Percentiles rank a stretch among this genome's conserved stretches.
phyloP scores from a whole-genome alignment of 1,140 invertebrate genomes.

The Ladona fulva region DNA sequence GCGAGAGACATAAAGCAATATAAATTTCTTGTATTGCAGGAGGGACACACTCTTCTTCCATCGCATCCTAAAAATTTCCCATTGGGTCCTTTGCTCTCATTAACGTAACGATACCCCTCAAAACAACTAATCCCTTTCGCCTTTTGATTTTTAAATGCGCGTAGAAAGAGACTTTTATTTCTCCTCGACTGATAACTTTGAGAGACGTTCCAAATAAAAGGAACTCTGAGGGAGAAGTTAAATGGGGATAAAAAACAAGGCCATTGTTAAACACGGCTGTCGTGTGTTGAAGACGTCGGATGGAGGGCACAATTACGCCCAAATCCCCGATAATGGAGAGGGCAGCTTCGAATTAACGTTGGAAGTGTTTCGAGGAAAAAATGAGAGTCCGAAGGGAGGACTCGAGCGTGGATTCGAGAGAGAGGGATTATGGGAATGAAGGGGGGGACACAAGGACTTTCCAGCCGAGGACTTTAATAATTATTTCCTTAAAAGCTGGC shows the following conservation, averaged over 20 bases:
- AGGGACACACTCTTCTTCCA: too few relatives aligned
- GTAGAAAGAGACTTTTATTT: not conserved
- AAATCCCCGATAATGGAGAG: conserved; percentile 8
- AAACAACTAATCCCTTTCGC: too few relatives aligned
- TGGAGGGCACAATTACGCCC: not conserved
- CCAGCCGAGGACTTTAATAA: too few relatives aligned
- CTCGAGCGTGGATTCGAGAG: not conserved
- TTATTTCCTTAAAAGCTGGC: too few relatives aligned
- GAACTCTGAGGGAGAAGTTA: not conserved
- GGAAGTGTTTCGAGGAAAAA: conserved; percentile 5
- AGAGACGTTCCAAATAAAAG: not conserved
- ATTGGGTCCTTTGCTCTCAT: too few relatives aligned
- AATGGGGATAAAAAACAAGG: not conserved
- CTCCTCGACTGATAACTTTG: not conserved
- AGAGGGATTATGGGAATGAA: not conserved
- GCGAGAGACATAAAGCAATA: too few relatives aligned
- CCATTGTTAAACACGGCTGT: not conserved
- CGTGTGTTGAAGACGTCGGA: not conserved
- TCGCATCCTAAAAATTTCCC: too few relatives aligned
- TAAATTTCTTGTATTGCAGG: too few relatives aligned
- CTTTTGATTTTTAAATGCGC: too few relatives aligned
- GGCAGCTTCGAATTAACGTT: not conserved
- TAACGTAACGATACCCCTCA: too few relatives aligned
- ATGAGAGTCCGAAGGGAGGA: not conserved
- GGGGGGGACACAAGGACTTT: not conserved